These are phyloP conservation scores for Austrolebias charrua DNA, from an alignment of 2,797 vertebrate species.

Conservation along the genomic window DNA sequence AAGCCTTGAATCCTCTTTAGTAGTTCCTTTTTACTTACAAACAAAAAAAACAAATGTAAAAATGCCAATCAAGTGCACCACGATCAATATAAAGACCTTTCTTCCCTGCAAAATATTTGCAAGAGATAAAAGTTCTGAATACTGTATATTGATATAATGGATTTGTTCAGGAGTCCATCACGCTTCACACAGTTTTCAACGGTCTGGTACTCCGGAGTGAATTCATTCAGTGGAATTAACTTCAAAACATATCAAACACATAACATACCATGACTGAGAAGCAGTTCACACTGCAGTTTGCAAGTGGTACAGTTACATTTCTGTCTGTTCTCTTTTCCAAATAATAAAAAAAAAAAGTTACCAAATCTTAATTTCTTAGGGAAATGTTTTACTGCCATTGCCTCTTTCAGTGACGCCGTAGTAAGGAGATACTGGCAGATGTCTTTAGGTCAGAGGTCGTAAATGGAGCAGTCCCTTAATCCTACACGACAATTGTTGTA, in stretches of 20 bases:
- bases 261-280: too few relatives aligned
- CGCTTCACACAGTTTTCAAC: constrained; percentile 77
- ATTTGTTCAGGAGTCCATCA: constrained; percentile 68
- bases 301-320: too few relatives aligned
- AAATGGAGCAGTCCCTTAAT: too few relatives aligned
- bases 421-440: too few relatives aligned
- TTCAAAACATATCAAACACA: constrained; percentile 49
- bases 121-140: constrained; percentile 90
- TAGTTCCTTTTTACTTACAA: constrained; percentile 85
- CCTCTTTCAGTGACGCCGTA: too few relatives aligned
- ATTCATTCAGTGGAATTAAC: constrained; percentile 78
- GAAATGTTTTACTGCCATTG: too few relatives aligned
- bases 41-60: neutral
- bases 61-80: accelerated
- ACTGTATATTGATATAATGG: constrained; percentile 82
- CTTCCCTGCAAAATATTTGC: constrained; percentile 88
- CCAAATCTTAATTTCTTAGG: too few relatives aligned
- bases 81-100: accelerated
- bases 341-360: too few relatives aligned
- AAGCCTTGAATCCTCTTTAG: constrained; percentile 82
- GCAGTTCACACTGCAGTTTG: too few relatives aligned
- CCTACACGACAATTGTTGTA: too few relatives aligned
- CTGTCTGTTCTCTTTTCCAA: too few relatives aligned
- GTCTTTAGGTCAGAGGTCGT: too few relatives aligned
- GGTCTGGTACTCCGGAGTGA: constrained; percentile 80